Evolutionary conservation across 2,797 vertebrate genomes (phyloP), one percentile per base, ranked within the genome.

Genomic region (Gadopsis marmoratus): DNA sequence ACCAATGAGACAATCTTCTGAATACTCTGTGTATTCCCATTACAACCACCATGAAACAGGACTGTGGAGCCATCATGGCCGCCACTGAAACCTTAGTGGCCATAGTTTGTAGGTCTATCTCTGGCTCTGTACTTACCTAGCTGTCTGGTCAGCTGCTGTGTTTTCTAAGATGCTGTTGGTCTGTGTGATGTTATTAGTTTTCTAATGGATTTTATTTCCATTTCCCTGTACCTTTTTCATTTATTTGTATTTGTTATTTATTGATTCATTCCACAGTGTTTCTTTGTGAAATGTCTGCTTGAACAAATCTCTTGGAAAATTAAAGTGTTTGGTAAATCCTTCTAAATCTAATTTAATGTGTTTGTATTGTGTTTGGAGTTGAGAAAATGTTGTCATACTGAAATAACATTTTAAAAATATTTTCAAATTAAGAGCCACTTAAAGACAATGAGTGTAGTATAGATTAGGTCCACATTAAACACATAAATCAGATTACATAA

Each of bases 251-350:
- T 63, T 66, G 77, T 84, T 83, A 84, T 87, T 86, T 81, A 88
- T 90, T 89, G 41, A 87, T 81, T 83, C 51, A 79, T 77, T 81
- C 79, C 70, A 76, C 74, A 65, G 70, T 86, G 81, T 90, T 90
- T 90, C 68, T 90, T 76, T 86, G 80, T 91, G 79, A 89, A 76
- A 84, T 78, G 82, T 86, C 81, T 78, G 76, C 81, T 83, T 74
- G 79, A 60, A 87, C 76, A 86, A 71, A 66, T 55, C 70, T 56
- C 62, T 87, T 84, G 73, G 71, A 89, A 71, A 85, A 93, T 88
- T 89, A 91, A 92, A 93, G 86, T 91, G 77, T 86, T 88, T 79
- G 85, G 76, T 90, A 86, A 56, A 29, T 21, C 6, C 10, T 50
- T 19, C 6, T 55, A 0, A 29, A 19, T 65, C 3, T 23, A 48